These are phyloP conservation scores for Dryococelus australis DNA, from an alignment of 2,888 invertebrate genomes.

Conservation along the genomic window DNA sequence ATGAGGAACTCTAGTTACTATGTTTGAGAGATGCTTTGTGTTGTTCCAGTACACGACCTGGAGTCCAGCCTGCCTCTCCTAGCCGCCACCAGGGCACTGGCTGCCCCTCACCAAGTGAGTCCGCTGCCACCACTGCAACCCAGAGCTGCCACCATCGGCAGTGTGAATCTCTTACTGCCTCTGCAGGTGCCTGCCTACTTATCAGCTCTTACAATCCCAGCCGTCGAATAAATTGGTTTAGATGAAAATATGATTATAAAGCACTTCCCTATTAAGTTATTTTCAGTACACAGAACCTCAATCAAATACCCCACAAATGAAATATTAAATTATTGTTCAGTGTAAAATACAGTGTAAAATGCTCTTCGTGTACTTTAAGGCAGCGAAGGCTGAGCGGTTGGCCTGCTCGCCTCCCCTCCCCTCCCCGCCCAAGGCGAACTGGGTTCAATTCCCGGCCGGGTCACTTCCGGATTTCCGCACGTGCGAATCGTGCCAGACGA, in stretches of 20 bases:
- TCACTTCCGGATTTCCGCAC: too few relatives aligned
- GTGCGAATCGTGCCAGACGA: too few relatives aligned
- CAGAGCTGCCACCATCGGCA: slow-evolving; percentile 73
- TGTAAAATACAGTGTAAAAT: too few relatives aligned
- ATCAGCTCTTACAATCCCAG: background rate
- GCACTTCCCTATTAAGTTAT: background rate
- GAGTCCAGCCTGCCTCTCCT: slow-evolving; percentile 40
- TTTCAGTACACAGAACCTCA: background rate
- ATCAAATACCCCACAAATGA: background rate
- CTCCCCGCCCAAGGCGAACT: too few relatives aligned
- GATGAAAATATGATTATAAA: too few relatives aligned
- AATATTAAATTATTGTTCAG: too few relatives aligned
- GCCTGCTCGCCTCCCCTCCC: too few relatives aligned
- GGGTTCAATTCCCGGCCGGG: too few relatives aligned
- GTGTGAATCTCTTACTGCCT: slow-evolving; percentile 73
- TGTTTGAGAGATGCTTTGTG: background rate
- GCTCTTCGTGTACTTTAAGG: too few relatives aligned
- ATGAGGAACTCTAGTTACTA: too few relatives aligned
- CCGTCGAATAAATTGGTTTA: too few relatives aligned
- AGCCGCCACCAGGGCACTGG: slow-evolving; percentile 44
- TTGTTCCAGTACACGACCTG: slow-evolving; percentile 37
- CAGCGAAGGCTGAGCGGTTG: too few relatives aligned
- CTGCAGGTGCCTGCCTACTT: slow-evolving; percentile 69
- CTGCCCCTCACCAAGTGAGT: slow-evolving; percentile 49
- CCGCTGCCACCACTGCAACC: slow-evolving; percentile 66